phyloP scores from a whole-genome alignment of 2,888 invertebrate species.

The Scaeva pyrastri region DNA sequence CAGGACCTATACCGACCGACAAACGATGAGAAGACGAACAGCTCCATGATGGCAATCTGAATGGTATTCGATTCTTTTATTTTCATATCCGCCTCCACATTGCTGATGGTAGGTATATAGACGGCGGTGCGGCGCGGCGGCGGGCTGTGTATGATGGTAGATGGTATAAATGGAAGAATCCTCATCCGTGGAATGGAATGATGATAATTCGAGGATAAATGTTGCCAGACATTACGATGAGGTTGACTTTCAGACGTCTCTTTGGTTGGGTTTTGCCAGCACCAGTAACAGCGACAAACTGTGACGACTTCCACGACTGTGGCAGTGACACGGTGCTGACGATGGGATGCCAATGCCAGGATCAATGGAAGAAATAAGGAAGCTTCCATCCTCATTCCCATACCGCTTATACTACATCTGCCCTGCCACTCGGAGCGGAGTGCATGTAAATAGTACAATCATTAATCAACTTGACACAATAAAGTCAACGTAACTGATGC shows the following conservation, averaged over 20 bases:
- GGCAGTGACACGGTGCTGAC: conserved; percentile 42
- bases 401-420: conserved; percentile 31
- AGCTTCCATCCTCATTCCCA: too few relatives aligned
- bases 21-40: conserved; percentile 54
- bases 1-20: conserved; percentile 4
- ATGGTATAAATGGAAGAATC: neutral
- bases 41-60: conserved; percentile 41
- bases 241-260: conserved; percentile 60
- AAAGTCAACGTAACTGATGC: conserved; percentile 77
- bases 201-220: conserved; percentile 72
- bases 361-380: conserved; percentile 14
- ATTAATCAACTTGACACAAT: conserved; percentile 77
- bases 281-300: conserved; percentile 1
- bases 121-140: too few relatives aligned
- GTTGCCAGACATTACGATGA: conserved; percentile 62
- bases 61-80: conserved; percentile 50
- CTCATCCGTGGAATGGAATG: conserved; percentile 29
- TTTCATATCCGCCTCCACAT: conserved; percentile 21
- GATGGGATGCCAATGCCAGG: conserved; percentile 46
- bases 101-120: too few relatives aligned
- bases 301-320: too few relatives aligned
- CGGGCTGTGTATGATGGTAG: too few relatives aligned
- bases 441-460: conserved; percentile 73
- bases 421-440: conserved; percentile 59
- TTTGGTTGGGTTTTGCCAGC: conserved; percentile 50